Conservation (phyloP, 2,888 invertebrate genomes). For the Nemotelus nigrinus region DNA sequence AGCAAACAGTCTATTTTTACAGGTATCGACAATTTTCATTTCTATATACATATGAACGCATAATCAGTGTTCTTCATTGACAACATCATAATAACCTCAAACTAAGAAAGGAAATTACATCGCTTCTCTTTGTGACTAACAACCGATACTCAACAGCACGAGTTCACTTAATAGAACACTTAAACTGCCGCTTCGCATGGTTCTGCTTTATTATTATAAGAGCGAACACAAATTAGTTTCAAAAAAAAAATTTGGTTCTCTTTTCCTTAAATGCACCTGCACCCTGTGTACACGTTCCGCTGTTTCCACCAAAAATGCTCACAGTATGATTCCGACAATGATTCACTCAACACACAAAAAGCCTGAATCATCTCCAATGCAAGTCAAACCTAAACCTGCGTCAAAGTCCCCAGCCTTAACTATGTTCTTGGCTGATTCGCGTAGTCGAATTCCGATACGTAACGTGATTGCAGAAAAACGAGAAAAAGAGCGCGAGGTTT, state of each 20-base stretch:
- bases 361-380: constrained; percentile 46
- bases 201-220: too few species aligned
- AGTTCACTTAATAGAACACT: too few species aligned
- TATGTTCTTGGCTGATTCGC: constrained; percentile 48
- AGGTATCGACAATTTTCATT: too few species aligned
- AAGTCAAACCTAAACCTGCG: constrained; percentile 43
- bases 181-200: too few species aligned
- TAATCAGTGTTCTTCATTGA: too few species aligned
- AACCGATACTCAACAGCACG: too few species aligned
- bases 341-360: constrained; percentile 6
- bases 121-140: constrained; percentile 12
- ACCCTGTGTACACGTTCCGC: not conserved
- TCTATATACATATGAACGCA: too few species aligned
- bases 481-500: constrained; percentile 48
- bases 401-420: constrained; percentile 47
- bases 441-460: constrained; percentile 64
- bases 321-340: constrained; percentile 39
- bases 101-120: too few species aligned
- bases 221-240: too few species aligned
- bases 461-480: constrained; percentile 63
- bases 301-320: not conserved
- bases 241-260: not conserved
- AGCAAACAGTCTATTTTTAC: too few species aligned
- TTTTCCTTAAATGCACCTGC: constrained; percentile 16
- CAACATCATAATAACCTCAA: too few species aligned